Base-by-base conservation (phyloP, 2,797 vertebrate species). In the Chaetophractus vellerosus region DNA sequence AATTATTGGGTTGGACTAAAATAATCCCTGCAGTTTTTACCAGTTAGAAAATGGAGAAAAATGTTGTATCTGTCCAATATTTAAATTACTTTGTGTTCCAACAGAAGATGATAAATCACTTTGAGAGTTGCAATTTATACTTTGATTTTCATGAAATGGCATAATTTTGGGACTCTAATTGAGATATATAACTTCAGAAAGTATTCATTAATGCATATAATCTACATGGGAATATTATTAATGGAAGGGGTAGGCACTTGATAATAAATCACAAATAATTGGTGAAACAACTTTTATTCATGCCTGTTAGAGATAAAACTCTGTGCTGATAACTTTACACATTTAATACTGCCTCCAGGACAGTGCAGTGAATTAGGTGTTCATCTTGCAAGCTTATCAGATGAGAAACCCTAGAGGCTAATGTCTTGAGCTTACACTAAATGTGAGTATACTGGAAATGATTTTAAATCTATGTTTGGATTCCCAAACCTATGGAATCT, bases 401-500 rank as follows among this genome's bases (percentile, higher is more conserved):
- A 41, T 52, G 36, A 61, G 19, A 45, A 45, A 45, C 45, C 45
- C 45, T 45, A 45, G 5, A 68, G 28, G 38, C 31, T 66, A 26
- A 61, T 85, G 14, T 9, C 3, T 78, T 59, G 10, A 71, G 78
- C 24, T 79, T 41, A 31, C 0, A 31, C 1, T 48, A 72, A 72
- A 50, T 83, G 6, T n/a, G 21, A 36, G 1, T 9, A 24, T 41
- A 59, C 6, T 50, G 3, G 50, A 83, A 82, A 41, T 33, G 19
- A 83, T 66, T 72, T 66, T 75, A 91, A 88, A 45, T 83, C 57
- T 50, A 72, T 26, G 11, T 21, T 88, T 79, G 59, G 64, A 50
- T 88, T 66, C 31, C 48, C 72, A 78, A 88, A n/a, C 10, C 48
- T 88, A 59, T 21, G n/a, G n/a, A 50, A 48, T 61, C 23, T 45